Evolutionary conservation across 1,140 invertebrate species (phyloP).

Genomic region (Magallana gigas): DNA sequence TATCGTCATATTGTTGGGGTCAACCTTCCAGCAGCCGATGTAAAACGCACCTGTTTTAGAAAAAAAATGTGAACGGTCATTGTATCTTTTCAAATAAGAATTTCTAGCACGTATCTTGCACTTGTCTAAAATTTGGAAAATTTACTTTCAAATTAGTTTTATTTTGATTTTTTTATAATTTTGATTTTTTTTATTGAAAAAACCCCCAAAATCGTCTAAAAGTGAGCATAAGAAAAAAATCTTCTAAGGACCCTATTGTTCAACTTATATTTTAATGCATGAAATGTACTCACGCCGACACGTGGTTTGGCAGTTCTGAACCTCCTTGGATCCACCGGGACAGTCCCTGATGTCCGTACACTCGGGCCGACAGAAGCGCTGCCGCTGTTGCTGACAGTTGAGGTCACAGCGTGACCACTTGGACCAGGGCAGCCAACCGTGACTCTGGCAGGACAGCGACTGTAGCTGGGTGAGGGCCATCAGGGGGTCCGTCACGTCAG

Average conservation of each 20-base stretch:
- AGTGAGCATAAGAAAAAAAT: too few relatives aligned
- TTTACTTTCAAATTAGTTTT: too few relatives aligned
- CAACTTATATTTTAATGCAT: too few relatives aligned
- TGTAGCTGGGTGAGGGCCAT: neutral
- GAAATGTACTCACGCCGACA: conserved; percentile 55
- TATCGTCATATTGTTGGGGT: conserved; percentile 48
- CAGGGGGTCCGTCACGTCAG: neutral
- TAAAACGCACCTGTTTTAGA: conserved; percentile 44
- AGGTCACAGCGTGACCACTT: conserved; percentile 63
- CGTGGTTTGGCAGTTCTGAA: conserved; percentile 37
- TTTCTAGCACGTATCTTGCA: too few relatives aligned
- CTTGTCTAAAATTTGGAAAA: too few relatives aligned
- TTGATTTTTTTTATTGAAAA: too few relatives aligned
- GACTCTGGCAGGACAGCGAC: neutral
- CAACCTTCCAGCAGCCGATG: conserved; percentile 63
- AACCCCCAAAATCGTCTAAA: too few relatives aligned
- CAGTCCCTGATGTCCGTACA: conserved; percentile 48
- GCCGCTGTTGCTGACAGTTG: conserved; percentile 56
- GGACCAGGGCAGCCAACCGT: conserved; percentile 63
- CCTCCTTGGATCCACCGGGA: conserved; percentile 51
- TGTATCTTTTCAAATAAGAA: too few relatives aligned
- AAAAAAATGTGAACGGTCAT: neutral
- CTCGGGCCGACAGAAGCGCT: conserved; percentile 60
- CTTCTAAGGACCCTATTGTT: too few relatives aligned
- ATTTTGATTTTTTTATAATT: too few relatives aligned